A percentile compares a stretch with the other conserved stretches of the same genome.
Evolutionary conservation across 2,888 invertebrate genomes (phyloP).

Genomic region (Drosophila testacea): DNA sequence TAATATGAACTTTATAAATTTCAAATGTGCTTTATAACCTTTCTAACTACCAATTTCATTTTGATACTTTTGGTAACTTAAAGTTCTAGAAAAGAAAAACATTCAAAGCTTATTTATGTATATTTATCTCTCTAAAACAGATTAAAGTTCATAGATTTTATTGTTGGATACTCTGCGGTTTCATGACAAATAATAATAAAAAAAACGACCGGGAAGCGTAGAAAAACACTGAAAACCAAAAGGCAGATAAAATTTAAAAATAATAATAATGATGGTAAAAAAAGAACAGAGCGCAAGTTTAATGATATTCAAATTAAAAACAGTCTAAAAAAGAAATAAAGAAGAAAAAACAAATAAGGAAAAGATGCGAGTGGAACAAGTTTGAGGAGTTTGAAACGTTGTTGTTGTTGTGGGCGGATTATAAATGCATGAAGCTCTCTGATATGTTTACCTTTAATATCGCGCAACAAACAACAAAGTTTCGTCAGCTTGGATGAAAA

Average conservation of each 20-base stretch:
- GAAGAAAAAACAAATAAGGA: slow-evolving; percentile 19
- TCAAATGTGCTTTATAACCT: not conserved
- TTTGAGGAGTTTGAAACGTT: slow-evolving; percentile 38
- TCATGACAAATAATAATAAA: not conserved
- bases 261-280: slow-evolving; percentile 31
- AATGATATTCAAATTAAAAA: slow-evolving; percentile 72
- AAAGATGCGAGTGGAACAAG: slow-evolving; percentile 55
- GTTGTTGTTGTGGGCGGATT: slow-evolving; percentile 30
- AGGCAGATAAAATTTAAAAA: slow-evolving; percentile 30
- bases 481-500: slow-evolving; percentile 48
- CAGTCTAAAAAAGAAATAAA: slow-evolving; percentile 39
- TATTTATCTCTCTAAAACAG: not conserved
- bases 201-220: slow-evolving; percentile 7
- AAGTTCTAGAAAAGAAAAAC: not conserved
- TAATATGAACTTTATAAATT: not conserved
- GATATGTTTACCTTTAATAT: slow-evolving; percentile 66
- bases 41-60: not conserved
- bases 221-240: slow-evolving; percentile 4
- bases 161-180: not conserved
- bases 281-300: slow-evolving; percentile 38
- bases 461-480: slow-evolving; percentile 66
- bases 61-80: not conserved
- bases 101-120: not conserved
- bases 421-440: slow-evolving; percentile 54
- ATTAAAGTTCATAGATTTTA: not conserved